Evolutionary conservation across 2,797 vertebrate genomes (phyloP), one percentile per base, ranked within the genome.

Genomic region (Macroramphosus scolopax): DNA sequence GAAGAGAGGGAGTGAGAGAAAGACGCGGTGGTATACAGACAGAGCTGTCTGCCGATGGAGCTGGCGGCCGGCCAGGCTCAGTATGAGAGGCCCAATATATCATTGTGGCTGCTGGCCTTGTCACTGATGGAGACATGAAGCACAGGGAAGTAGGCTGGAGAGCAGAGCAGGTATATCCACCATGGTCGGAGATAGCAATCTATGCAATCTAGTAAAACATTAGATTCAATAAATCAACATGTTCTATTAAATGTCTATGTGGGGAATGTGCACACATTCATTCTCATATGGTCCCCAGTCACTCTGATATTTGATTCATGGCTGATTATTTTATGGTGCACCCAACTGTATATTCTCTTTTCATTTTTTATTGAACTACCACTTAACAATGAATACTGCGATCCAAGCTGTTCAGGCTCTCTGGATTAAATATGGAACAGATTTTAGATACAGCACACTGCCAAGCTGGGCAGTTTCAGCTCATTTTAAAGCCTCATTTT

Each of bases 121-220:
- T 65, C 66, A 20, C 65, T 29, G 51, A 75, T 68, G 57, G 72
- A 84, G 63, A 80, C 63, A 52, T 67, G 49, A 54, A 62, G 55
- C 52, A 72, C 59, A 56, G 51, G 38, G 48, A 28, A n/a, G 5
- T 32, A 31, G 34, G n/a, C 14, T 17, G 34, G 20, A 42, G 41
- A 11, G 35, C 11, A 38, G 35, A n/a, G 18, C 40, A 26, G 53
- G 25, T 67, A 49, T 15, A 9, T 40, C 17, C 37, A 39, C 35
- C 31, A n/a, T 24, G 17, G 38, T 41, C 22, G 38, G 17, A 38
- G 15, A 31, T 9, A 8, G 4, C 29, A 31, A 9, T n/a, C 3
- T 6, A 22, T 3, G 20, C n/a, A n/a, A n/a, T n/a, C n/a, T n/a
- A n/a, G n/a, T n/a, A n/a, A 3, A 9, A 15, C 2, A 33, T 3